These are phyloP conservation scores for Anas platyrhynchos DNA, from an alignment of 2,113 vertebrate species.

Conservation along the genomic window DNA sequence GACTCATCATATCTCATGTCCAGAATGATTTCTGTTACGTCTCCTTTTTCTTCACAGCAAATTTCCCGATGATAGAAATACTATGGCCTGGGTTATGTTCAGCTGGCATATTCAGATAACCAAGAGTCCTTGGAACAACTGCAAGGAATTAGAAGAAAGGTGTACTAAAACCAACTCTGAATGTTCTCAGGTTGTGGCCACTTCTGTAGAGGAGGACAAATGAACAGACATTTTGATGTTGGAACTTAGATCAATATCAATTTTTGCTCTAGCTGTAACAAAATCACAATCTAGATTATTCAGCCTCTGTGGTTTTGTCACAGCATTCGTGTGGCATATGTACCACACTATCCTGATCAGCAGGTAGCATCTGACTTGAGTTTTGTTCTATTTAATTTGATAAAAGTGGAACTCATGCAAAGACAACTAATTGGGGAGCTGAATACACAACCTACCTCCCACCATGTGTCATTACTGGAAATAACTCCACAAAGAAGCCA, in stretches of 20 bases:
- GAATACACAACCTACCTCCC: slow-evolving; percentile 40
- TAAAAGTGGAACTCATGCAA: slow-evolving; percentile 39
- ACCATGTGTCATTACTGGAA: slow-evolving; percentile 41
- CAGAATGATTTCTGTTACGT: slow-evolving; percentile 17
- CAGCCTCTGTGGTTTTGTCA: neutral
- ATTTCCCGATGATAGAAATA: slow-evolving; percentile 29
- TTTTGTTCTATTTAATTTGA: slow-evolving; percentile 49
- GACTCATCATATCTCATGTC: neutral
- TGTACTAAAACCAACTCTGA: neutral
- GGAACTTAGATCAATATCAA: neutral
- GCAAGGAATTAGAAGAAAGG: slow-evolving; percentile 31
- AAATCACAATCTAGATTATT: neutral
- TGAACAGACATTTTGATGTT: neutral
- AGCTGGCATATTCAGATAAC: neutral
- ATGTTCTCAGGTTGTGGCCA: neutral
- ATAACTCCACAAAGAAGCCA: slow-evolving; percentile 51
- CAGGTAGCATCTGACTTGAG: slow-evolving; percentile 36
- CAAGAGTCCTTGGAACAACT: slow-evolving; percentile 5
- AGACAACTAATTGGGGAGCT: slow-evolving; percentile 34
- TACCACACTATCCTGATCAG: slow-evolving; percentile 12
- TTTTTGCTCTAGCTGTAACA: slow-evolving; percentile 12
- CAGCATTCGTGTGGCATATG: neutral
- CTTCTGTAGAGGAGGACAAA: neutral
- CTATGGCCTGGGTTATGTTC: neutral
- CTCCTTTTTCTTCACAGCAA: neutral